Conservation (phyloP, 2,113 vertebrate genomes). For the Dolichotis patagonum region DNA sequence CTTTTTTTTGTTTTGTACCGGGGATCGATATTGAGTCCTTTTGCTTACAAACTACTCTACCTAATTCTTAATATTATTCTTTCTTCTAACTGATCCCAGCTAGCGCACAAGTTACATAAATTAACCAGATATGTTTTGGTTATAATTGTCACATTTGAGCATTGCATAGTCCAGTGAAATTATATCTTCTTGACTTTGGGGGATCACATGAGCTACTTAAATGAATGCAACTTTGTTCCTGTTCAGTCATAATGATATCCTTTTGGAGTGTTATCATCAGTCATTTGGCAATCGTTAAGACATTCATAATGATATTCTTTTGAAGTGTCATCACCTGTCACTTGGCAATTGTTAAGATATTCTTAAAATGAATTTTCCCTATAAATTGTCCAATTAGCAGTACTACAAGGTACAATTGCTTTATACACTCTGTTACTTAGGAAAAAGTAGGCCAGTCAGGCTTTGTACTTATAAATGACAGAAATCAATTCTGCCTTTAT, state of each 20-base stretch:
- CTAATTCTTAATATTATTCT: neutral
- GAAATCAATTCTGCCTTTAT: conserved; percentile 53
- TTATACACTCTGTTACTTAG: neutral
- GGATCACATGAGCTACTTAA: neutral
- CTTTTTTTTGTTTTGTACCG: no score
- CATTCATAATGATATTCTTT: neutral
- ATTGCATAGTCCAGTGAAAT: neutral
- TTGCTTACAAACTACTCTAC: neutral
- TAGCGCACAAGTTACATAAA: neutral
- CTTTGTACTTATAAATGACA: neutral
- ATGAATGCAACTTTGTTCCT: conserved; percentile 8
- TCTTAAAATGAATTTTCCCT: conserved; percentile 12
- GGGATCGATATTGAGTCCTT: neutral
- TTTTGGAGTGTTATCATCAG: neutral
- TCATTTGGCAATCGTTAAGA: conserved; percentile 15
- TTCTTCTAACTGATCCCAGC: conserved; percentile 4
- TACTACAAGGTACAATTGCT: neutral
- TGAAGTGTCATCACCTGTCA: neutral
- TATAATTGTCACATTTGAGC: neutral
- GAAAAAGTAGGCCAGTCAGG: neutral
- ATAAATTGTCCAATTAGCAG: conserved; percentile 51
- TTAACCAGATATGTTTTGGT: neutral
- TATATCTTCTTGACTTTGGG: neutral
- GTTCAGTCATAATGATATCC: neutral
- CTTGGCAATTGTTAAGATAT: conserved; percentile 6